A percentile compares a stretch with the other conserved stretches of the same genome.
Evolutionary conservation across 2,113 vertebrate genomes (phyloP).

Genomic region (Psilopogon haemacephalus): DNA sequence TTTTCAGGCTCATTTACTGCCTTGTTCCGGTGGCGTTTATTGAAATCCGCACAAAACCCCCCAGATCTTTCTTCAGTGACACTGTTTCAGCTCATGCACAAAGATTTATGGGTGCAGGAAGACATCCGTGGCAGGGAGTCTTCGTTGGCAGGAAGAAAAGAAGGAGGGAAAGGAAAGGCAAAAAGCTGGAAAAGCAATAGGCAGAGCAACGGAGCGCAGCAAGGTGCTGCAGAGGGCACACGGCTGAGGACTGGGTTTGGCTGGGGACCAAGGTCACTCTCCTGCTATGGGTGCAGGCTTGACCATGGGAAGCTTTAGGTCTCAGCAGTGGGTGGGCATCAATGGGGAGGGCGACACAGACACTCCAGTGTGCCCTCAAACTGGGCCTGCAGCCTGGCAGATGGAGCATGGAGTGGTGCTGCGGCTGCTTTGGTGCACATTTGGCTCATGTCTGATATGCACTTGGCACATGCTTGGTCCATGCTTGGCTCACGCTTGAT

Average conservation of each 20-base stretch:
- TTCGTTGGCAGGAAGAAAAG: not conserved
- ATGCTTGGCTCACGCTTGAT: not conserved
- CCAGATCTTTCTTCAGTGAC: conserved; percentile 21
- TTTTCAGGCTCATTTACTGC: conserved; percentile 67
- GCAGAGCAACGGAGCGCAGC: not conserved
- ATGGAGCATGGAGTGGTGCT: not conserved
- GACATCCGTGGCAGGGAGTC: conserved; percentile 20
- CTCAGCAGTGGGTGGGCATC: fast-evolving
- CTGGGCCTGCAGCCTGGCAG: fast-evolving
- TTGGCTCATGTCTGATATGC: too few relatives aligned
- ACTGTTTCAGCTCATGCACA: conserved; percentile 19
- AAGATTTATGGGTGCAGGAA: conserved; percentile 67
- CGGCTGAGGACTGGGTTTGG: fast-evolving
- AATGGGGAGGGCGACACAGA: fast-evolving
- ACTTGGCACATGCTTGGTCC: not conserved
- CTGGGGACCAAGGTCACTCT: not conserved
- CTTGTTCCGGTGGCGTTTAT: conserved; percentile 62
- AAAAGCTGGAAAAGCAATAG: not conserved
- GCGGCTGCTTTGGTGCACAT: fast-evolving
- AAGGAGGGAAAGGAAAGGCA: not conserved
- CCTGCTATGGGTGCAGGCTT: fast-evolving
- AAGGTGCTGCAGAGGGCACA: fast-evolving
- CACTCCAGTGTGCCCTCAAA: not conserved
- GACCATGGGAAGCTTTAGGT: fast-evolving
- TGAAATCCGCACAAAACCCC: conserved; percentile 51